These are phyloP conservation scores for Nematostella vectensis DNA, from an alignment of 92 coral and sea anemone species.

Conservation along the genomic window DNA sequence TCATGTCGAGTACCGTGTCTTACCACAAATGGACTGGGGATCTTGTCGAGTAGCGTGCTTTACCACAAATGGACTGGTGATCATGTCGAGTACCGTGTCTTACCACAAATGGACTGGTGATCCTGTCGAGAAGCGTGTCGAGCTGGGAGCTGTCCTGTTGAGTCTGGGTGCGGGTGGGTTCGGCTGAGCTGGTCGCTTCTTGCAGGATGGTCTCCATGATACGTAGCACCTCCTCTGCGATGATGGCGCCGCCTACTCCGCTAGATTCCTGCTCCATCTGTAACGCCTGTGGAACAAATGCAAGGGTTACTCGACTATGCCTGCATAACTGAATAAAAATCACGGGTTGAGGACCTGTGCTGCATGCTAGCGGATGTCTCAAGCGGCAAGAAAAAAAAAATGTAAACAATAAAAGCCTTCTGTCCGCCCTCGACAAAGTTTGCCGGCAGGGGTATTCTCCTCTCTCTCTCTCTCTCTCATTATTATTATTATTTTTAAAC, in stretches of 20 bases:
- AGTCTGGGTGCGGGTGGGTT: constrained; percentile 57
- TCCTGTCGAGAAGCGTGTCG: constrained; percentile 90
- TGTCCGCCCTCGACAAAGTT: no score
- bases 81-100: no score
- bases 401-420: background rate
- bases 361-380: no score
- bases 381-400: background rate
- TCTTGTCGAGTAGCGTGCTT: no score
- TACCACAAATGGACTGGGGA: no score
- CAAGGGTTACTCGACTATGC: background rate
- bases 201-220: constrained; percentile 91
- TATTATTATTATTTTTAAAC: no score
- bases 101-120: constrained; percentile 96
- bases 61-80: no score
- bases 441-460: no score
- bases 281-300: constrained; percentile 43
- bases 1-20: no score
- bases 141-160: constrained; percentile 87
- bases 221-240: constrained; percentile 89
- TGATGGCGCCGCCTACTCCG: constrained; percentile 81
- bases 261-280: constrained; percentile 89
- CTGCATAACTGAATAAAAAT: no score
- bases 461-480: no score
- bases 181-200: constrained; percentile 79
- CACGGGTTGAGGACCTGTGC: no score